Evolutionary conservation across 2,797 vertebrate species (phyloP).

Genomic region (Rhinatrema bivittatum): DNA sequence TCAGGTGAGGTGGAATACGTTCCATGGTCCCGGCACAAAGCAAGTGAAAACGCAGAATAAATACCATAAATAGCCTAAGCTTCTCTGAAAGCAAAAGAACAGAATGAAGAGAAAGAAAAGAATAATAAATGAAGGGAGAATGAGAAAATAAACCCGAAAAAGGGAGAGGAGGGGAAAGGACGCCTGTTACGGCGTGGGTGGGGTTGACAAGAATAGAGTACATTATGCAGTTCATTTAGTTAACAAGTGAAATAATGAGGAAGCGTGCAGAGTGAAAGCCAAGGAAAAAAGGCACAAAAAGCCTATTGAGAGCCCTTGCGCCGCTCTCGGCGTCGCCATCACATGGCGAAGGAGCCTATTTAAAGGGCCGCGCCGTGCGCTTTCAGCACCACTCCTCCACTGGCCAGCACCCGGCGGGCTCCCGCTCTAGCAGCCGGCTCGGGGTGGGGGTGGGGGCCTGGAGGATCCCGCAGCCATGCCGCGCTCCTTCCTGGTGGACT

Average conservation of each 20-base stretch:
- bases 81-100: not conserved
- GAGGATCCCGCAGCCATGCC: slow-evolving; percentile 62
- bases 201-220: slow-evolving; percentile 98
- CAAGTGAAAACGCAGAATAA: slow-evolving; percentile 29
- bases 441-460: not conserved
- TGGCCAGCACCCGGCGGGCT: slow-evolving; percentile 68
- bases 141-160: slow-evolving; percentile 77
- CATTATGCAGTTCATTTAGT: slow-evolving; percentile 99
- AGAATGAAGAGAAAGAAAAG: slow-evolving; percentile 61
- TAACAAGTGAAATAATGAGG: slow-evolving; percentile 99
- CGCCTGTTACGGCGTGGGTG: slow-evolving; percentile 92
- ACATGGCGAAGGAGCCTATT: slow-evolving; percentile 88
- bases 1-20: slow-evolving; percentile 40
- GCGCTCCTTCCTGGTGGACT: slow-evolving; percentile 95
- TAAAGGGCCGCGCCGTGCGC: slow-evolving; percentile 65
- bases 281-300: slow-evolving; percentile 96
- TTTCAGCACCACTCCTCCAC: slow-evolving; percentile 90
- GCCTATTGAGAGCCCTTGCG: slow-evolving; percentile 87
- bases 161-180: slow-evolving; percentile 67
- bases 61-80: slow-evolving; percentile 5
- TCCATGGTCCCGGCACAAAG: slow-evolving; percentile 30
- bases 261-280: slow-evolving; percentile 98
- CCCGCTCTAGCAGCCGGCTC: not conserved
- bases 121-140: slow-evolving; percentile 71
- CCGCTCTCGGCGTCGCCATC: slow-evolving; percentile 82